These are phyloP conservation scores for Ctena decussata DNA, from an alignment of 2,888 invertebrate genomes.

Conservation along the genomic window DNA sequence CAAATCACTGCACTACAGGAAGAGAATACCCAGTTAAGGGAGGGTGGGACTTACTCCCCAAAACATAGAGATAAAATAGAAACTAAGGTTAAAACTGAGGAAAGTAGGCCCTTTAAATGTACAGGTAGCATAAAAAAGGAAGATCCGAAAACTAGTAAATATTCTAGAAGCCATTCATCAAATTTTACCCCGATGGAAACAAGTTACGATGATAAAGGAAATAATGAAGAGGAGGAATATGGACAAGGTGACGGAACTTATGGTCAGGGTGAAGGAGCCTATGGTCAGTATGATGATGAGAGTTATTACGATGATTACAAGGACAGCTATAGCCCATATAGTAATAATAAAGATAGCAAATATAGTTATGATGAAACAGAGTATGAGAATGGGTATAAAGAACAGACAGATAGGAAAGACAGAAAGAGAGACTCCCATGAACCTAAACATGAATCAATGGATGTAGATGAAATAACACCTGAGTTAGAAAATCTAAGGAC, in stretches of 20 bases:
- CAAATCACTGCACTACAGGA: slow-evolving; percentile 90
- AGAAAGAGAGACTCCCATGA: background rate
- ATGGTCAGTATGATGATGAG: slow-evolving; percentile 1
- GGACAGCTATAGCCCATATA: background rate
- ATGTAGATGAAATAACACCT: background rate
- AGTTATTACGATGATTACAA: slow-evolving; percentile 10
- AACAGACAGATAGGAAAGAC: background rate
- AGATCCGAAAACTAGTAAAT: background rate
- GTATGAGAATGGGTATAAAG: background rate
- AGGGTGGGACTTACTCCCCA: slow-evolving; percentile 29
- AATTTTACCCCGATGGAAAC: slow-evolving; percentile 60
- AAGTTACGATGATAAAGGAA: background rate
- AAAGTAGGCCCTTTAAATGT: slow-evolving; percentile 6
- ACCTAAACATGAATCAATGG: background rate
- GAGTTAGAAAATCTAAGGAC: background rate
- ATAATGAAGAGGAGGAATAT: background rate
- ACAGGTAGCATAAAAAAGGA: background rate
- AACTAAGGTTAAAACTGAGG: slow-evolving; percentile 38
- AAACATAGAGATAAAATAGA: slow-evolving; percentile 46
- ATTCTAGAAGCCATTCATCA: background rate
- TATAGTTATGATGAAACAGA: slow-evolving; percentile 1
- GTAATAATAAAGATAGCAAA: background rate
- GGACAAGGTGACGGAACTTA: background rate
- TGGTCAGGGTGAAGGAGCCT: background rate
- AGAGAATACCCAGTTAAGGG: slow-evolving; percentile 85